Evolutionary conservation across 2,113 vertebrate species (phyloP), one percentile per base, ranked within the genome.

Genomic region (Fukomys damarensis): DNA sequence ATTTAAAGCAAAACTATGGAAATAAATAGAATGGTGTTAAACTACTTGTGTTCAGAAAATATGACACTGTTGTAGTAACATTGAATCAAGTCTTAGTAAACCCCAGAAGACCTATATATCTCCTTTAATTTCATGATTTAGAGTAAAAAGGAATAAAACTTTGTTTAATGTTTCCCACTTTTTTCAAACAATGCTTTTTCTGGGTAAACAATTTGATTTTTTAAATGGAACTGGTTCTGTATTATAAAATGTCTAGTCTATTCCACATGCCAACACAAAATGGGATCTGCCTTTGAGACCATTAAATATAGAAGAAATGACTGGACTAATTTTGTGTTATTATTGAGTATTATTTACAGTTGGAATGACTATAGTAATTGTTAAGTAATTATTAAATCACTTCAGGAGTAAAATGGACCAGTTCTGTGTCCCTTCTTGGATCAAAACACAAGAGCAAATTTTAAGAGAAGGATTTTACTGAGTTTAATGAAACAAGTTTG

Each of bases 371-470:
- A 38, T 61, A 32, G 61, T 86, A 74, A 91, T 82, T 94, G 80
- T 94, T n/a, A n/a, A n/a, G n/a, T n/a, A n/a, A n/a, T 92, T 91
- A 83, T 87, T 92, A 72, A 85, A 76, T 91, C 61, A 79, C 72
- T 43, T 94, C 56, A 82, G 43, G 20, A 12, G 95, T 70, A 46
- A 89, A 17, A 32, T 43, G 26, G 9, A 3, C 49, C 77, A 76
- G 68, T 10, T 81, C 26, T 58, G 1, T 87, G 6, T 54, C 22
- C 19, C 28, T 63, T 86, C 26, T 86, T 94, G 54, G 17, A 61
- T 92, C 61, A 94, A 93, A 92, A 89, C 22, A 17, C 41, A 90
- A 41, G 43, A 89, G 30, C 43, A 93, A 92, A 96, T 12, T 22
- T 82, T 0, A 0, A 80, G 58, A 10, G 85, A 49, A 66, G 6